Conservation (phyloP, 1,140 invertebrate species). For the Chlorops oryzae region DNA sequence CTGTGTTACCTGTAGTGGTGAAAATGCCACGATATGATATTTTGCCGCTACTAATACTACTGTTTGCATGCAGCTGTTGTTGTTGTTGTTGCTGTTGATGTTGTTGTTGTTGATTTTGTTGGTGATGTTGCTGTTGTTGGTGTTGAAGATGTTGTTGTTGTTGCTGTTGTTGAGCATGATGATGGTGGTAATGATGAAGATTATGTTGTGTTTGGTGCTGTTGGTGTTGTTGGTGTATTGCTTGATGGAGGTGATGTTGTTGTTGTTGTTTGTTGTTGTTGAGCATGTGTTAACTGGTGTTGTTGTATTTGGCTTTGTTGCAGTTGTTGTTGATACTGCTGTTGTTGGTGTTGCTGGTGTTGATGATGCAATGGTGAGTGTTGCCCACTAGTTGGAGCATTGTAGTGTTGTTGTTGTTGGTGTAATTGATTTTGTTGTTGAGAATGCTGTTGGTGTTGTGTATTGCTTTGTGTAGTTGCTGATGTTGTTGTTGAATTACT, state of each 20-base stretch:
- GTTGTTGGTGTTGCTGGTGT: conserved; percentile 22
- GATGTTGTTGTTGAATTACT: conserved; percentile 13
- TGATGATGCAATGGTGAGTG: conserved; percentile 21
- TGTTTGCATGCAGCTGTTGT: conserved; percentile 50
- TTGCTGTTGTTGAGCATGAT: conserved; percentile 34
- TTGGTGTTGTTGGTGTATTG: conserved; percentile 43
- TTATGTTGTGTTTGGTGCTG: conserved; percentile 29
- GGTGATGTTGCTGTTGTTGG: conserved; percentile 37
- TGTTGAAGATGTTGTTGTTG: conserved; percentile 28
- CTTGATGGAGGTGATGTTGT: conserved; percentile 44
- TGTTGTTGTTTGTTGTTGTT: conserved; percentile 42
- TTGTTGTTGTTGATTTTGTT: conserved; percentile 31
- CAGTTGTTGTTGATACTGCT: conserved; percentile 17
- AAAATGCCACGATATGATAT: conserved; percentile 66
- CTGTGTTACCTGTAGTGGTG: conserved; percentile 56
- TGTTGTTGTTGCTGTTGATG: conserved; percentile 44
- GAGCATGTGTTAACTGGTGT: conserved; percentile 27
- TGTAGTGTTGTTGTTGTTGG: conserved; percentile 28
- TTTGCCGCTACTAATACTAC: conserved; percentile 52
- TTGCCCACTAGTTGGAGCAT: conserved; percentile 31
- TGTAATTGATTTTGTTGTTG: conserved; percentile 35
- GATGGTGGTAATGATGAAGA: conserved; percentile 32
- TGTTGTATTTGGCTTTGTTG: conserved; percentile 47
- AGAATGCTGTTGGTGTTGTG: conserved; percentile 46
- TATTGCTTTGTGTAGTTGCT: conserved; percentile 33